These are phyloP conservation scores for Gallinago jamesoni DNA, from an alignment of 2,113 vertebrate species.

Conservation along the genomic window DNA sequence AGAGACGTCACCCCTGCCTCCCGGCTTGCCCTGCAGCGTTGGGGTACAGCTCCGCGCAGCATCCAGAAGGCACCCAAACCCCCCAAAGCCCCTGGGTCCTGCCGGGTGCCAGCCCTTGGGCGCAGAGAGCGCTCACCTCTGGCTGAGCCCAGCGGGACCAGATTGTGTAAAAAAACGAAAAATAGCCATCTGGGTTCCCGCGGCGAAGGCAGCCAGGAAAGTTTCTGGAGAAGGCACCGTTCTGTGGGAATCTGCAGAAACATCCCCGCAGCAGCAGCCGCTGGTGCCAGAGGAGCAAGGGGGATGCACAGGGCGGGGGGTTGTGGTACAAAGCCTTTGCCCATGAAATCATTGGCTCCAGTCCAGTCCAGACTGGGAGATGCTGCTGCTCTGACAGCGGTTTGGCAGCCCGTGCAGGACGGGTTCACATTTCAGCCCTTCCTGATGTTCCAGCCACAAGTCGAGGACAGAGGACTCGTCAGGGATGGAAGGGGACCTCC, in stretches of 20 bases:
- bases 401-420: neutral
- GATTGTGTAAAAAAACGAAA: neutral
- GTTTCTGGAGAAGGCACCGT: neutral
- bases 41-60: neutral
- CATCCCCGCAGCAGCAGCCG: neutral
- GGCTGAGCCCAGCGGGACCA: neutral
- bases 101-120: neutral
- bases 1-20: neutral
- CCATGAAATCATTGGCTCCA: neutral
- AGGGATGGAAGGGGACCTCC: neutral
- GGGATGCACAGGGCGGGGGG: accelerated
- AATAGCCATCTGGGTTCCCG: neutral
- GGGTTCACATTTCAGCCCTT: neutral
- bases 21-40: neutral
- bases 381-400: neutral
- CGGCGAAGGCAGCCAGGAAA: neutral
- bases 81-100: neutral
- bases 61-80: neutral
- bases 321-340: neutral
- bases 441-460: neutral
- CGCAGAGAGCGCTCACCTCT: neutral
- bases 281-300: neutral
- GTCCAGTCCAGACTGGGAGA: neutral
- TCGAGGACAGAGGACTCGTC: neutral
- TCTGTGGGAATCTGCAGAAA: neutral